Conservation (phyloP, 1,140 invertebrate genomes). For the Eriocheir sinensis region DNA sequence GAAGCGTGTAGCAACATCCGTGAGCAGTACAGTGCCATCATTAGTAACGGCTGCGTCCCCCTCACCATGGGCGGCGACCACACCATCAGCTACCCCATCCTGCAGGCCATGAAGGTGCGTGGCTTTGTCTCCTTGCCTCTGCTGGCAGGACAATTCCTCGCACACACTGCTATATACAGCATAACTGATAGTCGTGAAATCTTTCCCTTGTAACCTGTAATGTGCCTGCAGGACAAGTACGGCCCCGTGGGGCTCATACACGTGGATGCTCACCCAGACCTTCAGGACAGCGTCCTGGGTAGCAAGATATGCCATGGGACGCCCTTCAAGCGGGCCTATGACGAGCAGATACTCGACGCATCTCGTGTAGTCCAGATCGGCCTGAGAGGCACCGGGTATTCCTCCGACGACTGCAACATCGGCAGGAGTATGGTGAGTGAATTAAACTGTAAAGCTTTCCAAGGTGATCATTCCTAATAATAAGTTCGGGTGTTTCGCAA, state of each 20-base stretch:
- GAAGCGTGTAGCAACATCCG: constrained; percentile 65
- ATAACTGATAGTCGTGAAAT: not conserved
- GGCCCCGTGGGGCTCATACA: constrained; percentile 62
- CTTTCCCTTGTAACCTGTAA: not conserved
- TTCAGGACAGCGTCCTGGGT: constrained; percentile 52
- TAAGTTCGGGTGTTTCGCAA: no score
- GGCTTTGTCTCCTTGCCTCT: no score
- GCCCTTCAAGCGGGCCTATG: constrained; percentile 60
- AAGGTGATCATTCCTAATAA: no score
- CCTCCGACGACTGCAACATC: constrained; percentile 57
- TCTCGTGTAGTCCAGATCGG: constrained; percentile 60
- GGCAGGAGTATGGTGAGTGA: constrained; percentile 49
- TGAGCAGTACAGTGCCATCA: constrained; percentile 48
- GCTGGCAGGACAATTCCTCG: no score
- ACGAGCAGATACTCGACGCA: constrained; percentile 57
- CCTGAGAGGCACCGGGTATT: constrained; percentile 52
- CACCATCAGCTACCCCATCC: constrained; percentile 67
- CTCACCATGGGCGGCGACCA: constrained; percentile 71
- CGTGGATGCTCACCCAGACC: constrained; percentile 66
- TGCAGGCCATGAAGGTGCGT: constrained; percentile 65
- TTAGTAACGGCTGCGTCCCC: constrained; percentile 58
- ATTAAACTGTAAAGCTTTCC: not conserved
- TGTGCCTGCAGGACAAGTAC: constrained; percentile 48
- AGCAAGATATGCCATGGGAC: constrained; percentile 47
- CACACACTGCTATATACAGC: no score